phyloP scores from a whole-genome alignment of 2,113 vertebrate species.

The Ovibos moschatus region DNA sequence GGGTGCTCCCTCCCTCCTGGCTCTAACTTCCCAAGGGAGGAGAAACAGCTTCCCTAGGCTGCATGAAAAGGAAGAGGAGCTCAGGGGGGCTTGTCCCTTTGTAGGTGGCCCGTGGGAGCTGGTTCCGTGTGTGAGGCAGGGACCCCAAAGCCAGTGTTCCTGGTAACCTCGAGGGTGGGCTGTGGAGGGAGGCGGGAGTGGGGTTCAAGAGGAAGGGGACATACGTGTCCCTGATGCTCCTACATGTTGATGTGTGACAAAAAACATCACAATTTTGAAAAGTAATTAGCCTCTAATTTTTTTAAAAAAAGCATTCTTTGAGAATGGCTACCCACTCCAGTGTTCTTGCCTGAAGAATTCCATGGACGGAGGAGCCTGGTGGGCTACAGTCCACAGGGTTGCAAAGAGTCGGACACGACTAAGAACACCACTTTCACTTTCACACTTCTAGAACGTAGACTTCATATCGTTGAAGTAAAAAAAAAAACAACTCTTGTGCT shows the following conservation, averaged over 20 bases:
- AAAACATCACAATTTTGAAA: background rate
- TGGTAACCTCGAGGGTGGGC: background rate
- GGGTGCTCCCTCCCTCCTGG: background rate
- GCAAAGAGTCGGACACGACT: rapidly evolving
- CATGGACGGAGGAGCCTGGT: background rate
- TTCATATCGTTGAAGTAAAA: background rate
- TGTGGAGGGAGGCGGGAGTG: background rate
- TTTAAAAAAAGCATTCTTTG: background rate
- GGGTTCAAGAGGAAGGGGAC: background rate
- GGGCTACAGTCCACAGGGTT: background rate
- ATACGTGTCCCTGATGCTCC: background rate
- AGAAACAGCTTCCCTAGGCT: slow-evolving; percentile 41
- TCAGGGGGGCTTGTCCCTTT: background rate
- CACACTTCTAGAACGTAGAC: background rate
- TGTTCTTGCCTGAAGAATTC: background rate
- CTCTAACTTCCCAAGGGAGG: background rate
- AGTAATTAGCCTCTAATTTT: background rate
- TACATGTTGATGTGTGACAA: background rate
- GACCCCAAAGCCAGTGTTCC: background rate
- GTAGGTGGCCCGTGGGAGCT: background rate
- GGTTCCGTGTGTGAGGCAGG: background rate
- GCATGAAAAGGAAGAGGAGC: background rate
- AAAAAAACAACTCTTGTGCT: background rate
- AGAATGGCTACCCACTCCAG: background rate
- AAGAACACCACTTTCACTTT: background rate